Percentiles rank a stretch among this genome's conserved stretches.
These are phyloP conservation scores for Meiosimyza decipiens DNA, from an alignment of 2,888 invertebrate genomes.

Conservation along the genomic window DNA sequence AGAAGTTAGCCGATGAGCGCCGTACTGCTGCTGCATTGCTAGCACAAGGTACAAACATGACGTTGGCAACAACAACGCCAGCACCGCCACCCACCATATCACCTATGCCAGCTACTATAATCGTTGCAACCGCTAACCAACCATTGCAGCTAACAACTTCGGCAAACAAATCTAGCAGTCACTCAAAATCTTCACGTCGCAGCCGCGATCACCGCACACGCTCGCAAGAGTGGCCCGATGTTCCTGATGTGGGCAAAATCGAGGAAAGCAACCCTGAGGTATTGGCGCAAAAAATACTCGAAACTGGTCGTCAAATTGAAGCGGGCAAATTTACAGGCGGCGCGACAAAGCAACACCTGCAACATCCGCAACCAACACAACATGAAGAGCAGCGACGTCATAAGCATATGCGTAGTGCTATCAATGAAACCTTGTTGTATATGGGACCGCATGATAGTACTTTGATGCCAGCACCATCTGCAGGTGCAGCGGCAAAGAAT, in stretches of 20 bases:
- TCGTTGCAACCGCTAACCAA: constrained; percentile 48
- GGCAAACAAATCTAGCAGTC: constrained; percentile 25
- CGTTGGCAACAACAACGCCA: constrained; percentile 43
- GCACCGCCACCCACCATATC: neutral
- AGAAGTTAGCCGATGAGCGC: constrained; percentile 76
- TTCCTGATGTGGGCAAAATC: constrained; percentile 89
- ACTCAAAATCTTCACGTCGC: constrained; percentile 70
- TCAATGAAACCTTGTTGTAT: neutral
- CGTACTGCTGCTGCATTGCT: constrained; percentile 66
- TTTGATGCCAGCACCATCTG: constrained; percentile 63
- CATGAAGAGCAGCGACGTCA: constrained; percentile 34
- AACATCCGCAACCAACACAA: constrained; percentile 36
- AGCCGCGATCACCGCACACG: constrained; percentile 80
- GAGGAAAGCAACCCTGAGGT: constrained; percentile 93
- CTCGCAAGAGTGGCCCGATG: constrained; percentile 92
- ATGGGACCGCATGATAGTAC: constrained; percentile 54
- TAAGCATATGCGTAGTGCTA: constrained; percentile 32
- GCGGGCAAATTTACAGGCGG: constrained; percentile 75
- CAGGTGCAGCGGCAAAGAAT: neutral
- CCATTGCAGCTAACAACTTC: constrained; percentile 43
- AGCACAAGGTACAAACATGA: constrained; percentile 65
- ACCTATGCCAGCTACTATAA: constrained; percentile 43
- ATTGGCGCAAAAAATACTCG: constrained; percentile 88
- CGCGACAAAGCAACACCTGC: constrained; percentile 57
- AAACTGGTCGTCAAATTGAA: constrained; percentile 90